phyloP scores from a whole-genome alignment of 2,888 invertebrate species.

The Sinotaia quadrata region DNA sequence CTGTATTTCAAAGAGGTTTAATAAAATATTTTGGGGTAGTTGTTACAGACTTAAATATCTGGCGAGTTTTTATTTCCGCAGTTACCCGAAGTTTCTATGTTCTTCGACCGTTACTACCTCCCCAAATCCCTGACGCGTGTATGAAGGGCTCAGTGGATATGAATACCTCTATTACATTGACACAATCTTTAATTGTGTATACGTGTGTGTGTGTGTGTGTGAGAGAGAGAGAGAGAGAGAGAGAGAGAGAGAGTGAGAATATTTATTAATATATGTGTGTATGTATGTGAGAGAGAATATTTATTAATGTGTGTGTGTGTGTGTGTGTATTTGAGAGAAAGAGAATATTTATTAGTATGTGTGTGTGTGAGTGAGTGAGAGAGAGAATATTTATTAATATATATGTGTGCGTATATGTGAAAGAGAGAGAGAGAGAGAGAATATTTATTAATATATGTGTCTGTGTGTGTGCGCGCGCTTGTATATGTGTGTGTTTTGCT shows the following conservation, averaged over 20 bases:
- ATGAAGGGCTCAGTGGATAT: too few relatives aligned
- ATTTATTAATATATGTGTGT: background rate
- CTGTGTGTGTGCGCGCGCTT: too few relatives aligned
- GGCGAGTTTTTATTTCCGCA: too few relatives aligned
- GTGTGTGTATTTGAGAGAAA: background rate
- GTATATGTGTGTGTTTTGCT: background rate
- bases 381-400: background rate
- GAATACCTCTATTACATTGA: too few relatives aligned
- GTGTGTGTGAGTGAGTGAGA: background rate
- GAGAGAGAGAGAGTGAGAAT: background rate
- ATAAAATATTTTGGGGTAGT: too few relatives aligned
- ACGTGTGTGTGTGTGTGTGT: background rate
- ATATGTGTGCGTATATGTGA: background rate
- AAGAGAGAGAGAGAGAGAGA: background rate
- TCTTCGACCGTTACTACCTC: too few relatives aligned
- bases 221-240: slow-evolving; percentile 9
- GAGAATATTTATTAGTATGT: background rate
- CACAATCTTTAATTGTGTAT: too few relatives aligned
- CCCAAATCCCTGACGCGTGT: too few relatives aligned
- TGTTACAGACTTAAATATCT: too few relatives aligned
- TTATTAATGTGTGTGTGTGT: background rate
- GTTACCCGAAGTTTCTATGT: too few relatives aligned
- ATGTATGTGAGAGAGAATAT: background rate
- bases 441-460: background rate
- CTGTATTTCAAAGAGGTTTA: too few relatives aligned